phyloP scores from a whole-genome alignment of 2,113 vertebrate species.

The Tapirus terrestris region DNA sequence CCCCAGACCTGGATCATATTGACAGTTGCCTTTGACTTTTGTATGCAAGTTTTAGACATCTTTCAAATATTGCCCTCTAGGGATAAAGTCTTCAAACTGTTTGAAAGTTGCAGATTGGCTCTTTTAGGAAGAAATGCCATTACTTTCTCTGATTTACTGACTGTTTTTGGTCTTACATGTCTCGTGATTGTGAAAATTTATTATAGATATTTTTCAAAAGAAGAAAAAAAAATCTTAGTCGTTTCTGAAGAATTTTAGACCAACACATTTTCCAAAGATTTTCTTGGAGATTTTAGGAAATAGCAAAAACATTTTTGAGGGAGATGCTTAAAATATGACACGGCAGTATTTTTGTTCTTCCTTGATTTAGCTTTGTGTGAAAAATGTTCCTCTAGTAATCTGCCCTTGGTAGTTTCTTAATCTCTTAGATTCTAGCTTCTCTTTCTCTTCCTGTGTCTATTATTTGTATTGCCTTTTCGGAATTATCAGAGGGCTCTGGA shows the following conservation, averaged over 20 bases:
- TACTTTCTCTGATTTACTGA: neutral
- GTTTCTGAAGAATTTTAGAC: constrained; percentile 13
- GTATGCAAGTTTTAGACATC: neutral
- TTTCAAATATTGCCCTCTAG: neutral
- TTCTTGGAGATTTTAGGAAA: neutral
- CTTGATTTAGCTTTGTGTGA: constrained; percentile 38
- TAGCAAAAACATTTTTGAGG: neutral
- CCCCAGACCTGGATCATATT: neutral
- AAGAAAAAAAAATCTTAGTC: neutral
- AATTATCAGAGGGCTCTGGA: neutral
- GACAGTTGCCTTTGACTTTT: neutral
- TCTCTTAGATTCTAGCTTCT: constrained; percentile 44
- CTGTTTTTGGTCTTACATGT: neutral
- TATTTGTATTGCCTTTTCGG: neutral
- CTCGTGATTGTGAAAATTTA: neutral
- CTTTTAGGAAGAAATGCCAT: neutral
- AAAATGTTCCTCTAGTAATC: constrained; percentile 32
- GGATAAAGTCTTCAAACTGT: neutral
- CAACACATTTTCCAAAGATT: neutral
- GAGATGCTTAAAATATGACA: neutral
- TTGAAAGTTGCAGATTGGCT: neutral
- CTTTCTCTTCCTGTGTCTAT: neutral
- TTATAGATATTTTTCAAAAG: neutral
- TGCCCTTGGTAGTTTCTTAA: constrained; percentile 29
- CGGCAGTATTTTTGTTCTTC: neutral